Percentiles rank a stretch among this genome's conserved stretches.
These are phyloP conservation scores for Julus scandinavius DNA, from an alignment of 2,888 invertebrate species.

Conservation along the genomic window DNA sequence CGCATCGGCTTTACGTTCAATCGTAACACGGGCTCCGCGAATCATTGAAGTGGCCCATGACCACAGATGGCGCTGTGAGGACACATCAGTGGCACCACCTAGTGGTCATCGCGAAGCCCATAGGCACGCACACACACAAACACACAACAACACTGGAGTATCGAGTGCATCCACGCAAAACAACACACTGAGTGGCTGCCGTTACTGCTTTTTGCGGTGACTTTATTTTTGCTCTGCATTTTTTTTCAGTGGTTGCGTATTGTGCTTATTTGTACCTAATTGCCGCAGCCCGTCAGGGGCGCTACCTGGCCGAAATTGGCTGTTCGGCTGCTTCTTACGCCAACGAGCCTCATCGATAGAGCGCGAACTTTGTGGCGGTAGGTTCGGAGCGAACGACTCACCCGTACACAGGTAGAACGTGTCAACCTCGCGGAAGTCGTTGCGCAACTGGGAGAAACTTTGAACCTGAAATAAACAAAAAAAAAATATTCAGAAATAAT, in stretches of 20 bases:
- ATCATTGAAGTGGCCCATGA: too few species aligned
- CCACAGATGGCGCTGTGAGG: too few species aligned
- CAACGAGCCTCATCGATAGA: slow-evolving; percentile 54
- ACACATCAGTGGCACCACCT: too few species aligned
- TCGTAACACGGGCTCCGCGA: too few species aligned
- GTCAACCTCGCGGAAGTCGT: slow-evolving; percentile 91
- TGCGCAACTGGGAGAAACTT: slow-evolving; percentile 91
- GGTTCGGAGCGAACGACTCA: slow-evolving; percentile 54
- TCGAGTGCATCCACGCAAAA: too few species aligned
- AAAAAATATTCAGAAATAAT: too few species aligned
- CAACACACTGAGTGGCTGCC: not conserved
- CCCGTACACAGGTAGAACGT: slow-evolving; percentile 81
- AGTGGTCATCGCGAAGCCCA: too few species aligned
- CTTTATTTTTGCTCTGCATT: too few species aligned
- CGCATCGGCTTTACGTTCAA: too few species aligned
- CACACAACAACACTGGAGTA: slow-evolving; percentile 28
- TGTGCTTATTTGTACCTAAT: slow-evolving; percentile 51
- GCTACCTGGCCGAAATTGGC: slow-evolving; percentile 49
- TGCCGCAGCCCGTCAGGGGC: slow-evolving; percentile 49
- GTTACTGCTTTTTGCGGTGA: not conserved
- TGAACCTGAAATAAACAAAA: slow-evolving; percentile 73
- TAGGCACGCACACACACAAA: not conserved
- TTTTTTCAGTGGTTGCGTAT: not conserved
- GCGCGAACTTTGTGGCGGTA: slow-evolving; percentile 54
- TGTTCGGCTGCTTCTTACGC: not conserved